These are phyloP conservation scores for Sesamia inferens DNA, from an alignment of 2,888 invertebrate genomes.

Conservation along the genomic window DNA sequence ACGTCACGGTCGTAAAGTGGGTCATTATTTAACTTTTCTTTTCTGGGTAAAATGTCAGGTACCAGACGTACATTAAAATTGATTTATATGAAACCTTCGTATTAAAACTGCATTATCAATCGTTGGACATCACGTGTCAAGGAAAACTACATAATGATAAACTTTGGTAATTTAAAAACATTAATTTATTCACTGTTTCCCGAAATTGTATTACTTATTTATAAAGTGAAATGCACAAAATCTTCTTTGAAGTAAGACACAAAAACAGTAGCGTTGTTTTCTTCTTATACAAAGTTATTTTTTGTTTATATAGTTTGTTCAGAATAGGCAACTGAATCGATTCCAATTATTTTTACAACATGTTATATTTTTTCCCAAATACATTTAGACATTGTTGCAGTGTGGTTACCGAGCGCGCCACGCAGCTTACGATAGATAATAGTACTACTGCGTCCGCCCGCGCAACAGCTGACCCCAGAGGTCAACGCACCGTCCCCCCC, in stretches of 20 bases:
- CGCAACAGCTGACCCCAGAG: too few relatives aligned
- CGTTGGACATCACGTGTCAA: constrained; percentile 52
- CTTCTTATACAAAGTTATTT: too few relatives aligned
- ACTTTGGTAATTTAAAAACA: constrained; percentile 6
- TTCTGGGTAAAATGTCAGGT: constrained; percentile 39
- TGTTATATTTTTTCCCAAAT: too few relatives aligned
- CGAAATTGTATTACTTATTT: neutral
- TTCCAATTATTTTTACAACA: too few relatives aligned
- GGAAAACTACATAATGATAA: constrained; percentile 48
- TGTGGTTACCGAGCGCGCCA: too few relatives aligned
- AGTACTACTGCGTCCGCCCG: too few relatives aligned
- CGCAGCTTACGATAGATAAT: too few relatives aligned
- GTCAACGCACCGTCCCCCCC: too few relatives aligned
- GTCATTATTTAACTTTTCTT: constrained; percentile 39
- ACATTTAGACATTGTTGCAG: too few relatives aligned
- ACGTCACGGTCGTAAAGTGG: constrained; percentile 30
- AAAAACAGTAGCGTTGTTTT: neutral
- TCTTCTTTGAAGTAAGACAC: constrained; percentile 2
- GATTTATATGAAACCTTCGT: constrained; percentile 42
- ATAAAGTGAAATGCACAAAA: neutral
- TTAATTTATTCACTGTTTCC: constrained; percentile 6
- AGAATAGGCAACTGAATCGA: too few relatives aligned
- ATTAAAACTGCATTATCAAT: constrained; percentile 43
- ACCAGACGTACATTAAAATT: constrained; percentile 45
- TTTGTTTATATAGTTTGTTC: too few relatives aligned